Base-by-base conservation (phyloP, 1,140 invertebrate species). In the Leptopilina clavipes region DNA sequence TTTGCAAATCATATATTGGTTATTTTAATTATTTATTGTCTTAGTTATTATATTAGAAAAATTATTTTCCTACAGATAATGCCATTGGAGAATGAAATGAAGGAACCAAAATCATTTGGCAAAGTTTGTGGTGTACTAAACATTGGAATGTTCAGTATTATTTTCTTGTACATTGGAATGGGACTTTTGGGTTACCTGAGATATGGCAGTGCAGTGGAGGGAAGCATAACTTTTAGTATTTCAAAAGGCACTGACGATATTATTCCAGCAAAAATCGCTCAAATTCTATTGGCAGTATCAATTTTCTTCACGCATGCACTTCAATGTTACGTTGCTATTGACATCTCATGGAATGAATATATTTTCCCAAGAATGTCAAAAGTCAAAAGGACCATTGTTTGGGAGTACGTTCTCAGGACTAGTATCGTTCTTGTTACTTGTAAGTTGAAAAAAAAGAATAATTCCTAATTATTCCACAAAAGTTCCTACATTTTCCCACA, bases 311-410 rank as follows among this genome's bases (percentile, higher is more conserved):
- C 95, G 0, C 96, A 97, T 89, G 94, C 94, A 0, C 91, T 98
- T 17, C 96, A 97, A 80, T 94, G 96, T 84, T 98, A 97, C 87
- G 96, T 98, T 0, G 96, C 97, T 0, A 93, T 98, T 76, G 95
- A 96, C 79, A 97, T 98, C 76, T 90, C 94, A 3, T 98, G 96
- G 96, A 96, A 95, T 70, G 92, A 92, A 44, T 93, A 94, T 76
- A 76, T 94, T 44, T 37, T 80, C 82, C 56, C 83, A 78, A 86
- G 73, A 85, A 82, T 31, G 22, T 83, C 10, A 78, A 83, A 70
- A 25, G 86, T 80, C 43, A 76, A 84, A 90, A 84, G 80, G 88
- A 83, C 72, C 89, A 71, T 52, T 87, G 84, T 93, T n/a, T 93
- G 91, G 89, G 95, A 97, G 87, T 95, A 94, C 81, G 82, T 92